Evolutionary conservation across 2,797 vertebrate species (phyloP).

Genomic region (Sebastes matsubarae): DNA sequence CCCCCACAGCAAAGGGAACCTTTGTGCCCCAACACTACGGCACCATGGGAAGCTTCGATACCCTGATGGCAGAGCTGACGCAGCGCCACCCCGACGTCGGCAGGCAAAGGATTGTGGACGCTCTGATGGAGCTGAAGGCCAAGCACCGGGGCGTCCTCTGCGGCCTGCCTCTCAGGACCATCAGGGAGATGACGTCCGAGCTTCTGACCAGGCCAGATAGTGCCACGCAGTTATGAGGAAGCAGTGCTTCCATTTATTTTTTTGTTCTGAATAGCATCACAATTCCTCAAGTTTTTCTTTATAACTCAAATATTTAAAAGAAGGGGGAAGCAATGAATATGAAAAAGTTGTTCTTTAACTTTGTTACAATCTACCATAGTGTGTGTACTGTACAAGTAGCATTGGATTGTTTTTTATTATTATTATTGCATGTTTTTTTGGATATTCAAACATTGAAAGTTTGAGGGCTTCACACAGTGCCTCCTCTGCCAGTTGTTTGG

Average conservation of each 20-base stretch:
- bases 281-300: not conserved
- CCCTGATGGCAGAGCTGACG: constrained; percentile 68
- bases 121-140: constrained; percentile 66
- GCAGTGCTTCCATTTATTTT: rapidly evolving
- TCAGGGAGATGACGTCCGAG: constrained; percentile 76
- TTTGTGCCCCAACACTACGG: constrained; percentile 65
- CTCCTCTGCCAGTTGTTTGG: not conserved
- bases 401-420: not conserved
- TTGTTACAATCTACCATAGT: not conserved
- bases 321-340: not conserved
- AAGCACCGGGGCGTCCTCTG: constrained; percentile 55
- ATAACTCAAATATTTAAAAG: not conserved
- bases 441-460: not conserved
- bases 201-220: constrained; percentile 46
- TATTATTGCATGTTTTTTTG: not conserved
- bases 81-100: constrained; percentile 58
- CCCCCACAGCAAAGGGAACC: constrained; percentile 58
- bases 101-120: constrained; percentile 59
- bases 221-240: not conserved
- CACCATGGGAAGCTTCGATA: constrained; percentile 73
- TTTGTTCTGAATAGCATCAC: not conserved
- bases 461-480: not conserved
- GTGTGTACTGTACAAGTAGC: not conserved
- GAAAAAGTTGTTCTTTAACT: not conserved
- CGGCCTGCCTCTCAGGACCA: constrained; percentile 64